Evolutionary conservation across 2,888 invertebrate genomes (phyloP).

Genomic region (Netelia virgata): DNA sequence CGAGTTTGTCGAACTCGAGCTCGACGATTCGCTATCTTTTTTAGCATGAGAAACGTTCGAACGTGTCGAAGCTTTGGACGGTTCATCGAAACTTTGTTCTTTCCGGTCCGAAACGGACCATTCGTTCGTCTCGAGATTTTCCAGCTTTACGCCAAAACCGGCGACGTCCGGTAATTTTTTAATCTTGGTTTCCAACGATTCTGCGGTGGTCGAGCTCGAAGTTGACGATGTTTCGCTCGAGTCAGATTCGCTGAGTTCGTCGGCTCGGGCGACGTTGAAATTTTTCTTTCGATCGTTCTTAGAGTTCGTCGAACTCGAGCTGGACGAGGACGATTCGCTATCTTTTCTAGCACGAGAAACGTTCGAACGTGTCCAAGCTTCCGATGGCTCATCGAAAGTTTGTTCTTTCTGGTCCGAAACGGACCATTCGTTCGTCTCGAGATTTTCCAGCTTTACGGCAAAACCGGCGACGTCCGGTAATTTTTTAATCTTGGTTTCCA

Average conservation of each 20-base stretch:
- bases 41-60: too few relatives aligned
- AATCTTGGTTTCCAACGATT: not conserved
- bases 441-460: not conserved
- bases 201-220: not conserved
- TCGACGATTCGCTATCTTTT: not conserved
- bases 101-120: not conserved
- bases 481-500: not conserved
- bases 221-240: conserved; percentile 17
- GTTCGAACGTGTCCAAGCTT: not conserved
- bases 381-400: not conserved
- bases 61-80: too few relatives aligned
- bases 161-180: not conserved
- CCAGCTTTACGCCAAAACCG: not conserved
- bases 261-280: not conserved
- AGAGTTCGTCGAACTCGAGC: conserved; percentile 12
- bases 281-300: not conserved
- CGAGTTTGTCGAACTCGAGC: conserved; percentile 11
- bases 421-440: not conserved
- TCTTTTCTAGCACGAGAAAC: not conserved
- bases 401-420: not conserved
- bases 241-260: not conserved
- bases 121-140: not conserved
- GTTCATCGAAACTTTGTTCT: not conserved
- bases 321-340: conserved; percentile 47
- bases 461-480: not conserved